A percentile compares a stretch with the other conserved stretches of the same genome.
Conservation (phyloP, 2,113 vertebrate genomes). For the Pedionomus torquatus region DNA sequence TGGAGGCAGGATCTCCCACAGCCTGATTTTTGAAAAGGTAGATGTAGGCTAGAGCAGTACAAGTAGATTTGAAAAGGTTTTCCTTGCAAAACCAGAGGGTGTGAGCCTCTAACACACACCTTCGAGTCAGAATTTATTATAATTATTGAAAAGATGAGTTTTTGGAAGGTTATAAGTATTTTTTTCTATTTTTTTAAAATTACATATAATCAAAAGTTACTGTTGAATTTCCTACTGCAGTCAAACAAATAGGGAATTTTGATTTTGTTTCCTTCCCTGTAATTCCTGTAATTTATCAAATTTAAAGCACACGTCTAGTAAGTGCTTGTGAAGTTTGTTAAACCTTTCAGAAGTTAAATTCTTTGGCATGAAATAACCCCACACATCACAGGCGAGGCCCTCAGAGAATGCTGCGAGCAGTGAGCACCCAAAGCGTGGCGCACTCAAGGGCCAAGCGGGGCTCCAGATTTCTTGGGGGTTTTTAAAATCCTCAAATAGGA, state of each 20-base stretch:
- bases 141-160: not conserved
- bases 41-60: fast-evolving
- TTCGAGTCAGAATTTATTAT: not conserved
- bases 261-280: not conserved
- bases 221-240: not conserved
- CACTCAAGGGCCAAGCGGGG: not conserved
- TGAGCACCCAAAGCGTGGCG: not conserved
- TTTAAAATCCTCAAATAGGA: not conserved
- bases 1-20: not conserved
- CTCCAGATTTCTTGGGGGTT: not conserved
- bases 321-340: not conserved
- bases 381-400: not conserved
- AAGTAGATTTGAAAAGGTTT: not conserved
- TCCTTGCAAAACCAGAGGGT: not conserved
- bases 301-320: not conserved
- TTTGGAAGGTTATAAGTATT: not conserved
- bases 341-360: not conserved
- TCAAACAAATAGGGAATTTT: not conserved
- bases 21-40: not conserved
- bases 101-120: not conserved
- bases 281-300: not conserved
- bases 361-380: not conserved
- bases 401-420: not conserved
- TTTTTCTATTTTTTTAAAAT: not conserved
- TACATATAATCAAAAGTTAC: not conserved